Conservation (phyloP, 1,140 invertebrate genomes). For the Papilio machaon region DNA sequence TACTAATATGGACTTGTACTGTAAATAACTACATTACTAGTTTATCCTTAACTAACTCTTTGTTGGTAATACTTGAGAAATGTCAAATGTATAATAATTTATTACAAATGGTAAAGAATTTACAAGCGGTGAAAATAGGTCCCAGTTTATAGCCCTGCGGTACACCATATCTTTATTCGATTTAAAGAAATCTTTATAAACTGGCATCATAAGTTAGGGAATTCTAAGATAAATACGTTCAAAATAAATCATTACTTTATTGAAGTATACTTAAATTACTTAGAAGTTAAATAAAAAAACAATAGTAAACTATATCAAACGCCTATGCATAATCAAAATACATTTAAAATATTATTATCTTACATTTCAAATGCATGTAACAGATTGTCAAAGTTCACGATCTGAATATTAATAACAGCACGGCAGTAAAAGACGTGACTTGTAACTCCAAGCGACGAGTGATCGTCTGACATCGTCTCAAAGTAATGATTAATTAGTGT, state of each 20-base stretch:
- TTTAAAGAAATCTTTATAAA: neutral
- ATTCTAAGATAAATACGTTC: no score
- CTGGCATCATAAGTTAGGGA: no score
- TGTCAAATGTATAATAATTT: neutral
- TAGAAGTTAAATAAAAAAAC: neutral
- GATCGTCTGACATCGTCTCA: neutral
- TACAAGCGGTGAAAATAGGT: no score
- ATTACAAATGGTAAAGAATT: neutral
- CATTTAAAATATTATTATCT: neutral
- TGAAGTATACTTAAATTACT: neutral
- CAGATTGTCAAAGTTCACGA: neutral
- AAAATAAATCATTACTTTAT: no score
- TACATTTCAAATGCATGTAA: neutral
- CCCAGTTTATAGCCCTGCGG: neutral
- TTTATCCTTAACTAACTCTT: neutral
- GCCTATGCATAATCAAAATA: neutral
- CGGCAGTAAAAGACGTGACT: slow-evolving; percentile 1
- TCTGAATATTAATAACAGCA: neutral
- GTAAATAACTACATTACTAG: neutral
- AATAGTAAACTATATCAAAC: neutral
- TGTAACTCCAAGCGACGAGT: neutral
- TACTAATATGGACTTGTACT: neutral
- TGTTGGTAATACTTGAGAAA: neutral
- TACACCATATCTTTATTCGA: neutral
- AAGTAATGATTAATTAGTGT: slow-evolving; percentile 23